These are phyloP conservation scores for Gorsachius magnificus DNA, from an alignment of 2,797 vertebrate genomes.

Conservation along the genomic window DNA sequence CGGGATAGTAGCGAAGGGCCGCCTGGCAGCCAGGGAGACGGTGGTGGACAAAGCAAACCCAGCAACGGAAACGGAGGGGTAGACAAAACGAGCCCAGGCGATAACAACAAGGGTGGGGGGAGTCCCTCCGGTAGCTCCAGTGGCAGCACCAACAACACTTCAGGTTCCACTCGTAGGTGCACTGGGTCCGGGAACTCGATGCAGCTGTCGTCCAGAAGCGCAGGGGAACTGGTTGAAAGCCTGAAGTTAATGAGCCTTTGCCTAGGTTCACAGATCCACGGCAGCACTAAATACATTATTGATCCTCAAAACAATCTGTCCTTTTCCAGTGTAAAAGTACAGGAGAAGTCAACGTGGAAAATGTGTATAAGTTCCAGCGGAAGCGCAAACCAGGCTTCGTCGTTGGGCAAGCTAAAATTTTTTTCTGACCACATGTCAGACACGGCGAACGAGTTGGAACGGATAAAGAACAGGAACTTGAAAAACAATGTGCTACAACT, in stretches of 20 bases:
- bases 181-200: constrained; percentile 64
- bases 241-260: constrained; percentile 94
- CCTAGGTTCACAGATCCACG: constrained; percentile 88
- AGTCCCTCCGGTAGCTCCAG: constrained; percentile 80
- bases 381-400: constrained; percentile 76
- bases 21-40: constrained; percentile 90
- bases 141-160: constrained; percentile 76
- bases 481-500: constrained; percentile 93
- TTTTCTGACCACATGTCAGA: constrained; percentile 85
- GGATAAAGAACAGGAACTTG: constrained; percentile 87
- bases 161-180: constrained; percentile 78
- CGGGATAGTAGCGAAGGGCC: constrained; percentile 96
- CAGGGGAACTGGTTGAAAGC: constrained; percentile 91
- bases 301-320: constrained; percentile 81
- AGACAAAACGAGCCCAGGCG: constrained; percentile 86
- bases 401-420: constrained; percentile 67
- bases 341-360: constrained; percentile 93
- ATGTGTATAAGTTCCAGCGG: constrained; percentile 88
- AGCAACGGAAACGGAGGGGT: constrained; percentile 82
- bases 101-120: constrained; percentile 82
- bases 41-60: constrained; percentile 85
- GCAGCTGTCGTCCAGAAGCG: constrained; percentile 75
- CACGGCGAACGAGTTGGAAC: constrained; percentile 79
- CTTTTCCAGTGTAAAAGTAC: constrained; percentile 89
- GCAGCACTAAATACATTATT: constrained; percentile 81